phyloP scores from a whole-genome alignment of 2,113 vertebrate species.

The Hippopotamus amphibius region DNA sequence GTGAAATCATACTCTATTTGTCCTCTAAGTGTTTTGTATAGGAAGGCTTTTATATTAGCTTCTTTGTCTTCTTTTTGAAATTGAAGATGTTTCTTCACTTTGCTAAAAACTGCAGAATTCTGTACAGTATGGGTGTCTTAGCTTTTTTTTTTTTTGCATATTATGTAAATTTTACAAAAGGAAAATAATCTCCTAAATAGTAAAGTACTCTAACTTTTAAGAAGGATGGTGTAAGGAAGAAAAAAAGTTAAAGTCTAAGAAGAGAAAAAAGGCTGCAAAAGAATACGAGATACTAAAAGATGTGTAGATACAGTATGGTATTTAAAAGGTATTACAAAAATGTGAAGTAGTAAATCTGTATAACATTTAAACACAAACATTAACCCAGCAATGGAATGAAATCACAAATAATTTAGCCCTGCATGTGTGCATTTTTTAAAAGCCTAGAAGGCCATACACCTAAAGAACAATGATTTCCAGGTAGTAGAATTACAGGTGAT shows the following conservation, averaged over 20 bases:
- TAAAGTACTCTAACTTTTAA: neutral
- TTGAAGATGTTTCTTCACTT: neutral
- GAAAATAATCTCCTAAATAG: slow-evolving; percentile 11
- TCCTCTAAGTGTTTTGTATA: neutral
- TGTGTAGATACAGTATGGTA: neutral
- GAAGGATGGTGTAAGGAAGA: neutral
- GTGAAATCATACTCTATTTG: neutral
- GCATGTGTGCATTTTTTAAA: neutral
- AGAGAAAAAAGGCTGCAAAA: slow-evolving; percentile 40
- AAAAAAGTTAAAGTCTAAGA: neutral
- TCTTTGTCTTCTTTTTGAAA: slow-evolving; percentile 50
- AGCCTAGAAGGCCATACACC: neutral
- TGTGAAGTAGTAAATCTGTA: neutral
- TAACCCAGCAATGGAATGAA: slow-evolving; percentile 34
- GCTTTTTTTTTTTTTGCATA: neutral
- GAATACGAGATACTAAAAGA: neutral
- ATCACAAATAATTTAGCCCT: neutral
- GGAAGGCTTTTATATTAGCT: neutral
- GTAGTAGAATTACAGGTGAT: neutral
- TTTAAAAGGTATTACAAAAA: slow-evolving; percentile 19
- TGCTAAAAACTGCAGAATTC: slow-evolving; percentile 40
- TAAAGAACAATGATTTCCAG: slow-evolving; percentile 4
- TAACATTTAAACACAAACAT: neutral
- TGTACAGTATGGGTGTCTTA: neutral
- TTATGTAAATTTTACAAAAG: slow-evolving; percentile 30